These are phyloP conservation scores for Chorisops tibialis DNA, from an alignment of 2,888 invertebrate genomes.

Conservation along the genomic window DNA sequence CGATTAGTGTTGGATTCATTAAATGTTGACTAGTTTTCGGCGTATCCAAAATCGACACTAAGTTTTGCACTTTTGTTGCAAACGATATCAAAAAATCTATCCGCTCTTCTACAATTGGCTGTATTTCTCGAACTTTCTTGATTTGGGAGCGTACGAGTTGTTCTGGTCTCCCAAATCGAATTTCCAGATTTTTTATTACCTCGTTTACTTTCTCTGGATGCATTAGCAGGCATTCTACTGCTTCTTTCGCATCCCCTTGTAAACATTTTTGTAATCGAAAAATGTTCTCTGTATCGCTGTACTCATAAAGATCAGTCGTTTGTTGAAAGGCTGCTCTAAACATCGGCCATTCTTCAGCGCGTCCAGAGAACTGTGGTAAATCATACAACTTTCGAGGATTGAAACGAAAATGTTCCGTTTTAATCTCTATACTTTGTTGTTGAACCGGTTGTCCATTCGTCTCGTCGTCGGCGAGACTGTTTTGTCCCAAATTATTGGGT, in stretches of 20 bases:
- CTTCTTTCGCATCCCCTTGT: conserved; percentile 2
- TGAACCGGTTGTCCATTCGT: too few species aligned
- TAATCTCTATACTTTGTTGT: too few species aligned
- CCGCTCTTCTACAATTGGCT: conserved; percentile 12
- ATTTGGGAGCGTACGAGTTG: conserved; percentile 28
- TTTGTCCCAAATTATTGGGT: too few species aligned
- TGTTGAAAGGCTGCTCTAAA: conserved; percentile 23
- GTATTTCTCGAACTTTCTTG: conserved; percentile 23
- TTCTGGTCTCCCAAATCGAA: conserved; percentile 32
- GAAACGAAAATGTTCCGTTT: too few species aligned
- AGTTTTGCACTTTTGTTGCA: conserved; percentile 23
- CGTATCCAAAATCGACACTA: conserved; percentile 24
- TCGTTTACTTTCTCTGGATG: conserved; percentile 27
- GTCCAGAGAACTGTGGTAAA: conserved; percentile 16
- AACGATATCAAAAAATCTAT: conserved; percentile 22
- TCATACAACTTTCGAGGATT: conserved; percentile 21
- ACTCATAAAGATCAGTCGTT: conserved; percentile 4
- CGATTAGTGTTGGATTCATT: conserved; percentile 31
- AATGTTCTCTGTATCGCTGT: conserved; percentile 22
- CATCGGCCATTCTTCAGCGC: conserved; percentile 28
- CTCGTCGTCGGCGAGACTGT: too few species aligned
- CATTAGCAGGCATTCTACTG: conserved; percentile 27
- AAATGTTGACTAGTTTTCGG: conserved; percentile 24
- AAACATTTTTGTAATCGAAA: conserved; percentile 22
- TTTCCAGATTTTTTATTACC: conserved; percentile 27